Percentiles rank a stretch among this genome's conserved stretches.
These are phyloP conservation scores for Limonius californicus DNA, from an alignment of 1,140 invertebrate species.

Conservation along the genomic window DNA sequence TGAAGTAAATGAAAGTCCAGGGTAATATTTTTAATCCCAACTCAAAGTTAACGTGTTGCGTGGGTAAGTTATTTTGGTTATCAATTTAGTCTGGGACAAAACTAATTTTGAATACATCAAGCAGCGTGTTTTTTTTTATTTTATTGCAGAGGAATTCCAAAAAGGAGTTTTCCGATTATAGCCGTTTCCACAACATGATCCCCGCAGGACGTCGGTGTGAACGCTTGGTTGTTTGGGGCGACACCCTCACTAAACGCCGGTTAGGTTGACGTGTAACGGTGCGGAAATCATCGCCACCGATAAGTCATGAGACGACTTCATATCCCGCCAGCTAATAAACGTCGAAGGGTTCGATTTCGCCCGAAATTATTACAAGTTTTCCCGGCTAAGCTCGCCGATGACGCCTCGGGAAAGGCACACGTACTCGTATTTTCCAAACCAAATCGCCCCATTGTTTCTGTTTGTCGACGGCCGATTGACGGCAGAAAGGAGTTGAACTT, in stretches of 20 bases:
- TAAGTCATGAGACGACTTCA: slow-evolving; percentile 17
- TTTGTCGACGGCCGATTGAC: no score
- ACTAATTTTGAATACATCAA: no score
- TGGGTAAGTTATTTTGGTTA: no score
- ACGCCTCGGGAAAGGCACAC: no score
- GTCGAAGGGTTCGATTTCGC: not conserved
- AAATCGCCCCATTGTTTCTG: no score
- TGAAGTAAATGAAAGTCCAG: no score
- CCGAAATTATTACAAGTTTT: not conserved
- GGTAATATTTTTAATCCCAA: no score
- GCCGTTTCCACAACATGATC: slow-evolving; percentile 7
- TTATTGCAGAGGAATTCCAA: no score
- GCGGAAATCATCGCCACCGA: slow-evolving; percentile 18
- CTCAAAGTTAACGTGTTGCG: no score
- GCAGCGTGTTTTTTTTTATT: no score
- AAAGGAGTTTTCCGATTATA: not conserved
- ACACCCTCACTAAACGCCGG: slow-evolving; percentile 19
- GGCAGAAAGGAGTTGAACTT: not conserved
- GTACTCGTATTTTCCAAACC: no score
- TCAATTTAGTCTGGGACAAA: no score
- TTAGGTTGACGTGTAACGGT: slow-evolving; percentile 17
- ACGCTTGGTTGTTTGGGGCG: slow-evolving; percentile 14
- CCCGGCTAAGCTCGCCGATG: not conserved
- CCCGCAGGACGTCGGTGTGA: slow-evolving; percentile 12
- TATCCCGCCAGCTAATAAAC: slow-evolving; percentile 7